These are phyloP conservation scores for Nymphalis polychloros DNA, from an alignment of 2,888 invertebrate genomes.

Conservation along the genomic window DNA sequence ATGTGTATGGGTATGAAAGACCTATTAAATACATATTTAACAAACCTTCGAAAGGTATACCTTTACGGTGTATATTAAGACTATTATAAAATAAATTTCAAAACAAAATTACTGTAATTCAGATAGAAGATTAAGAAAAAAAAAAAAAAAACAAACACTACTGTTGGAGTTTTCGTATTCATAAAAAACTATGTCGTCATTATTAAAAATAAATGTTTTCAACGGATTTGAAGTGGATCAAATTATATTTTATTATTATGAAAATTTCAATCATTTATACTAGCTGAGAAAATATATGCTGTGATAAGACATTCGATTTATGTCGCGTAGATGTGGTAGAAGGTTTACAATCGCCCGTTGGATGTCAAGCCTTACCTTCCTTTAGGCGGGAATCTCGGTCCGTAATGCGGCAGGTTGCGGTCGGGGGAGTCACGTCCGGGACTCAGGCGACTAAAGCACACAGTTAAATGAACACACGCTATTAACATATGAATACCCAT, in stretches of 20 bases:
- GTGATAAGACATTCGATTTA: neutral
- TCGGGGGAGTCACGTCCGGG: constrained; percentile 93
- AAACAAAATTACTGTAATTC: too few species aligned
- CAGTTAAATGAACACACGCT: constrained; percentile 57
- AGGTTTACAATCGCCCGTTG: neutral
- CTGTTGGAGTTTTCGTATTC: neutral
- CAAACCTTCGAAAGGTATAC: too few species aligned
- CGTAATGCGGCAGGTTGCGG: constrained; percentile 92
- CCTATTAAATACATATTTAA: too few species aligned
- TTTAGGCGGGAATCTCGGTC: constrained; percentile 93
- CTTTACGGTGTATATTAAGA: too few species aligned
- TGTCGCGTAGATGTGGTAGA: neutral
- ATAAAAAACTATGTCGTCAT: neutral
- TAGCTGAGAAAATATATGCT: neutral
- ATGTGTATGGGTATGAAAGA: too few species aligned
- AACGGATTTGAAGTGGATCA: neutral
- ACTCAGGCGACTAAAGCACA: constrained; percentile 90
- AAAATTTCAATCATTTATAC: neutral
- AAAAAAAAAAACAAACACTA: neutral
- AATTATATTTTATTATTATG: too few species aligned
- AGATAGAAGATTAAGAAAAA: neutral
- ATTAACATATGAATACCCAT: constrained; percentile 45
- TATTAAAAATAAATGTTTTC: neutral
- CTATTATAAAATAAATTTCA: too few species aligned
- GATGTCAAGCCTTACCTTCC: constrained; percentile 84